phyloP scores from a whole-genome alignment of 2,797 vertebrate species.

The Anableps anableps region DNA sequence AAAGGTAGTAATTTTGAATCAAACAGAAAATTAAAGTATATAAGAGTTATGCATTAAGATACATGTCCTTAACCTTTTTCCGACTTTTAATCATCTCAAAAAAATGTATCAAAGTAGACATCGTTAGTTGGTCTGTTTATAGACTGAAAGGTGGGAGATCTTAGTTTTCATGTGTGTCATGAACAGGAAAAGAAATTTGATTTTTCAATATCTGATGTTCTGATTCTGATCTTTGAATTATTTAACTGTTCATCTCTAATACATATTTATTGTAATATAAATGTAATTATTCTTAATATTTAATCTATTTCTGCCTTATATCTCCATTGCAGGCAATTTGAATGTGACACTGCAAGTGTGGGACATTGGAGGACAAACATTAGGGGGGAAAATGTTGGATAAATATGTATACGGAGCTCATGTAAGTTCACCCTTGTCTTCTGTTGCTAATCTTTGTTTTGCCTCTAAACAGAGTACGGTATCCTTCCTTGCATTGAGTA shows the following conservation, averaged over 20 bases:
- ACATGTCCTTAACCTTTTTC: background rate
- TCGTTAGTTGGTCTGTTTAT: too few relatives aligned
- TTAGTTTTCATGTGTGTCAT: too few relatives aligned
- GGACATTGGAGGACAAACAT: slow-evolving; percentile 98
- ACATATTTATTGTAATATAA: background rate
- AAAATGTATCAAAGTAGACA: too few relatives aligned
- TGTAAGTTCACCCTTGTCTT: slow-evolving; percentile 61
- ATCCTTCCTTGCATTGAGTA: slow-evolving; percentile 17
- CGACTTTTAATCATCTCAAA: background rate
- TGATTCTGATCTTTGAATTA: background rate
- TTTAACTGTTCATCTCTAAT: background rate
- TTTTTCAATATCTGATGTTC: background rate
- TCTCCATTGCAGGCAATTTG: slow-evolving; percentile 87
- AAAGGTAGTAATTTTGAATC: background rate
- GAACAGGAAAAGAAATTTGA: background rate
- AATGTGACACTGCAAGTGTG: slow-evolving; percentile 98
- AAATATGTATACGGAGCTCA: slow-evolving; percentile 98
- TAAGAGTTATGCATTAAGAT: background rate
- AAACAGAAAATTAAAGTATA: background rate
- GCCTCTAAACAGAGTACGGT: background rate
- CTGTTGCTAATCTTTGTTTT: slow-evolving; percentile 5
- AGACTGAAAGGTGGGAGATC: too few relatives aligned
- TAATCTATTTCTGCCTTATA: slow-evolving; percentile 28
- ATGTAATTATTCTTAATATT: background rate
- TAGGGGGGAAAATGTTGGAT: slow-evolving; percentile 99